Evolutionary conservation across 2,113 vertebrate species (phyloP), one percentile per base, ranked within the genome.

Genomic region (Rhizomys pruinosus): DNA sequence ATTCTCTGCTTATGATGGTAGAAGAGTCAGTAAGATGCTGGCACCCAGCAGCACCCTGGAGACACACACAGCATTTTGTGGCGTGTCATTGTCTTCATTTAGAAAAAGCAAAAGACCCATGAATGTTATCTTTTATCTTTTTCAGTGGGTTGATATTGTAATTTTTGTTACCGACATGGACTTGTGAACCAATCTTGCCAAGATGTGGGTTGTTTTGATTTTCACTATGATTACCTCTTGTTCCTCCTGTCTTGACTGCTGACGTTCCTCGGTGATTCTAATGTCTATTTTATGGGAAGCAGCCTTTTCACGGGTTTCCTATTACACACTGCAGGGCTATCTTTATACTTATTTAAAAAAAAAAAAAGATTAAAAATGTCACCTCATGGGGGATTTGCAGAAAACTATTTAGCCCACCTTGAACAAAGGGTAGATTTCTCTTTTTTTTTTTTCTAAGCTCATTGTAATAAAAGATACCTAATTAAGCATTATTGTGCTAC

Each of bases 401-500:
- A 91, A 97, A 96, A 84, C 92, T 12, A 85, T 90, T 96, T 97
- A 97, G 96, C 89, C 97, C 98, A 96, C 95, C 96, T 98, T 96
- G 96, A 98, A 91, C 96, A 96, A 95, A 97, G 90, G 91, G 91
- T 96, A 95, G 23, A 94, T 95, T 98, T 97, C 87, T 97, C 44
- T 90, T 94, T 94, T 61, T 98, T 98, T 96, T 92, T 96, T 96
- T 95, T 97, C 96, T 96, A 96, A 96, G 93, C 91, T 97, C 97
- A 85, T 25, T 92, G 92, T 97, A 95, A 97, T 97, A 96, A 96
- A 96, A 97, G 91, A 97, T 97, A 97, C 97, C 94, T 97, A 97
- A 97, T 97, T 97, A 94, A 98, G 97, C 98, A 97, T 98, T 97
- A 98, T 98, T 97, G 98, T 98, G 98, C 98, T 98, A 98, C 98